Conservation (phyloP, 1,140 invertebrate genomes). For the Ptiloglossa arizonensis region DNA sequence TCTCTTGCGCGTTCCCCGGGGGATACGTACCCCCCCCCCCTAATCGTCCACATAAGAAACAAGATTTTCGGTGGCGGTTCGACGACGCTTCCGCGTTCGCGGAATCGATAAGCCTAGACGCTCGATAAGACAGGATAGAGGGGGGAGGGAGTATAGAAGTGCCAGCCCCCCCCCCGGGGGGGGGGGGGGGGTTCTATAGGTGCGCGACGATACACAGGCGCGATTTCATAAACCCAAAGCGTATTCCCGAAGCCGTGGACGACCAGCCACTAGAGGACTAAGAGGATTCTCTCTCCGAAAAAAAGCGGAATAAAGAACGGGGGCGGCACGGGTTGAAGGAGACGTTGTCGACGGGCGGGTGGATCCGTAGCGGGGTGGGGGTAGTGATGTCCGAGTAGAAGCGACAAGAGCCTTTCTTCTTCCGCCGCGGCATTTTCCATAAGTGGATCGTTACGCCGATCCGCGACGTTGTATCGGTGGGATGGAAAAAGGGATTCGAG, state of each 20-base stretch:
- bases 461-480: slow-evolving; percentile 50
- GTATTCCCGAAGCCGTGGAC: slow-evolving; percentile 44
- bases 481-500: slow-evolving; percentile 19
- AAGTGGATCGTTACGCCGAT: slow-evolving; percentile 69
- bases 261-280: slow-evolving; percentile 52
- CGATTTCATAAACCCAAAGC: slow-evolving; percentile 58
- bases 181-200: no score
- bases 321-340: not conserved
- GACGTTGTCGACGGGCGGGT: not conserved
- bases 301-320: slow-evolving; percentile 27
- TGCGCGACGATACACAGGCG: slow-evolving; percentile 2
- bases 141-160: no score
- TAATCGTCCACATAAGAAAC: no score
- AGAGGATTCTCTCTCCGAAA: slow-evolving; percentile 64
- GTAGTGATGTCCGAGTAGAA: slow-evolving; percentile 64
- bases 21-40: no score
- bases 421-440: slow-evolving; percentile 64
- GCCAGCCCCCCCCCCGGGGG: no score
- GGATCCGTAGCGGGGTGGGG: not conserved
- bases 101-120: no score
- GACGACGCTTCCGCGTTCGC: no score
- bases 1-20: no score
- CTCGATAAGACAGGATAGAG: no score
- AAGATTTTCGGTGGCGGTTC: no score
- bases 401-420: slow-evolving; percentile 62